Evolutionary conservation across 2,888 invertebrate genomes (phyloP).

Genomic region (Scaptomyza polygonia): DNA sequence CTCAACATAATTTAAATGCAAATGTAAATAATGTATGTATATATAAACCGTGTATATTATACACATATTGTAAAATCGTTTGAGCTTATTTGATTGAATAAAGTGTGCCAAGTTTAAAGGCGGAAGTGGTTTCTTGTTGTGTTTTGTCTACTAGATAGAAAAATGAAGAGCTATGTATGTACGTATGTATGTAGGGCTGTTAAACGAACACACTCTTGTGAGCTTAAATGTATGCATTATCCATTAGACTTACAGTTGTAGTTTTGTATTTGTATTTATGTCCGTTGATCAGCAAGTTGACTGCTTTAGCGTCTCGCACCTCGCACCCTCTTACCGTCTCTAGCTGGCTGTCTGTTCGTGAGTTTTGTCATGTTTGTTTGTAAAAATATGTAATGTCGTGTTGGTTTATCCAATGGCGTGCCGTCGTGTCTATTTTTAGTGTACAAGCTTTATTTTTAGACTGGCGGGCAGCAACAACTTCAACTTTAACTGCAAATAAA

Average conservation of each 20-base stretch:
- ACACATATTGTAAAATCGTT: conserved; percentile 12
- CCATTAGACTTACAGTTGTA: conserved; percentile 23
- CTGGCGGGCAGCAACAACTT: conserved; percentile 42
- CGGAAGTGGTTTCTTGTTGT: conserved; percentile 31
- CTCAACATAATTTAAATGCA: background rate
- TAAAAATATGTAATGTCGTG: conserved; percentile 70
- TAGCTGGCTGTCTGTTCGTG: conserved; percentile 22
- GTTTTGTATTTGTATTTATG: conserved; percentile 12
- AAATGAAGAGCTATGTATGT: conserved; percentile 30
- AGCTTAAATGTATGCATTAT: conserved; percentile 24
- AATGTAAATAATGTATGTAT: background rate
- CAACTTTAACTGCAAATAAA: conserved; percentile 57
- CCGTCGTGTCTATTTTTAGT: conserved; percentile 74
- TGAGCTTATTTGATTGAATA: conserved; percentile 8
- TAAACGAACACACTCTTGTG: conserved; percentile 11
- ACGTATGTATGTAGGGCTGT: conserved; percentile 32
- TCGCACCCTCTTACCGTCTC: background rate
- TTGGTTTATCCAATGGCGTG: conserved; percentile 69
- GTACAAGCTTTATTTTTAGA: conserved; percentile 68
- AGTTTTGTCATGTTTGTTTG: conserved; percentile 65
- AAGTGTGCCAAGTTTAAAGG: conserved; percentile 35
- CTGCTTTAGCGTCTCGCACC: background rate
- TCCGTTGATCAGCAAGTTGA: background rate
- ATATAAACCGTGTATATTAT: too few species aligned
- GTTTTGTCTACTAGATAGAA: conserved; percentile 7